A percentile compares a stretch with the other conserved stretches of the same genome.
These are phyloP conservation scores for Macrostomum cliftonense DNA, from an alignment of 2,888 invertebrate genomes.

Conservation along the genomic window DNA sequence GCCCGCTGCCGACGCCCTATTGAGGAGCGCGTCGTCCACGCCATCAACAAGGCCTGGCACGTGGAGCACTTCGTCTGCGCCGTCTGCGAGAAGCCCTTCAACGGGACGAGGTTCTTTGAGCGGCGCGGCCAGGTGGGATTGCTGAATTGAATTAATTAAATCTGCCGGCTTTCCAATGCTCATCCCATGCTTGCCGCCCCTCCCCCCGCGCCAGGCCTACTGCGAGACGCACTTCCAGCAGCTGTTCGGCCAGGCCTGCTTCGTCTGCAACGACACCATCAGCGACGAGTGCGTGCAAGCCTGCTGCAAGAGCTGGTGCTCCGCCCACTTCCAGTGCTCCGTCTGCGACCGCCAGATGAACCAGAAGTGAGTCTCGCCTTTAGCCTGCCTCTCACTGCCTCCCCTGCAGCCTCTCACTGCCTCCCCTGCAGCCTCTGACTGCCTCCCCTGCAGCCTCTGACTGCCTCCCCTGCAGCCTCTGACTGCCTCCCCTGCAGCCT, in stretches of 20 bases:
- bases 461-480: too few species aligned
- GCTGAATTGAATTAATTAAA: neutral
- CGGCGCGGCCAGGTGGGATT: conserved; percentile 50
- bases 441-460: too few species aligned
- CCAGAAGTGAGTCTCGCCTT: conserved; percentile 53
- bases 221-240: conserved; percentile 93
- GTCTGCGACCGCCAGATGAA: conserved; percentile 78
- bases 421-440: neutral
- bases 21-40: conserved; percentile 93
- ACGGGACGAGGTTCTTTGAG: conserved; percentile 94
- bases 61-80: conserved; percentile 99
- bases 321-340: conserved; percentile 90
- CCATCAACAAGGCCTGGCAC: conserved; percentile 93
- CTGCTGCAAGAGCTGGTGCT: conserved; percentile 83
- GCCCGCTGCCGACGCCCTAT: conserved; percentile 93
- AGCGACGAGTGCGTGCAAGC: conserved; percentile 44
- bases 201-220: conserved; percentile 51
- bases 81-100: conserved; percentile 96
- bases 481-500: too few species aligned
- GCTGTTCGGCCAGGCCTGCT: conserved; percentile 89
- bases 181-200: neutral
- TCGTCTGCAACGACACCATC: conserved; percentile 93
- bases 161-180: too few species aligned
- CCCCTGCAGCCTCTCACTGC: neutral
- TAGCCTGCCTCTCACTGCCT: neutral